phyloP scores from a whole-genome alignment of 2,113 vertebrate species.

The Phoenicopterus ruber region DNA sequence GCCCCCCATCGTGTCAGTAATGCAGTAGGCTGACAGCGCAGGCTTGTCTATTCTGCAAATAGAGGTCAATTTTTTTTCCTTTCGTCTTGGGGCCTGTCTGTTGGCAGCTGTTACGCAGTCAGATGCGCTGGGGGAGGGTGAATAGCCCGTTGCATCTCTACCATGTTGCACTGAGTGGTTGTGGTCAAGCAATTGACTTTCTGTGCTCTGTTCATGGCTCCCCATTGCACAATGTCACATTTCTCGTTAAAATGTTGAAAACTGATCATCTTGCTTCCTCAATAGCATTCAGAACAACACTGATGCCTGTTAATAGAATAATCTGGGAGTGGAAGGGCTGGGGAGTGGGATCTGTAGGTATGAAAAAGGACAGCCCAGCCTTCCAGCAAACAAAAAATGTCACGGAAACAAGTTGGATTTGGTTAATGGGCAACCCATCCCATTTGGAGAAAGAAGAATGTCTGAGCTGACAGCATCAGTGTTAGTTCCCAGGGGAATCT shows the following conservation, averaged over 20 bases:
- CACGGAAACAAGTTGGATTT: neutral
- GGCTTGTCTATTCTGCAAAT: neutral
- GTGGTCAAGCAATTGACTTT: neutral
- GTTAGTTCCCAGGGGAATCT: constrained; percentile 33
- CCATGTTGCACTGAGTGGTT: neutral
- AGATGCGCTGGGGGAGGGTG: neutral
- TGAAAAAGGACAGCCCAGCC: neutral
- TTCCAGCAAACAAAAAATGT: neutral
- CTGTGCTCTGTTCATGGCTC: neutral
- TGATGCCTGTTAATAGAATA: constrained; percentile 7
- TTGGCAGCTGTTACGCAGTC: neutral
- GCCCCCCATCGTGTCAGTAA: neutral
- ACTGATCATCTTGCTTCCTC: constrained; percentile 36
- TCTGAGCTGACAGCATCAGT: constrained; percentile 45
- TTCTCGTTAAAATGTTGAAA: constrained; percentile 70
- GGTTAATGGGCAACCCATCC: neutral
- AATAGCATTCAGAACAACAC: constrained; percentile 28
- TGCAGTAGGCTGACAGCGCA: neutral
- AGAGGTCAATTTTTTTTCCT: neutral
- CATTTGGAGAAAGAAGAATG: neutral
- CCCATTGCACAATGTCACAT: constrained; percentile 19
- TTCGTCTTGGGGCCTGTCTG: neutral
- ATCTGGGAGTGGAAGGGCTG: neutral
- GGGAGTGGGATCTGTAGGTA: neutral
- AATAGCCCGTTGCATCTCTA: neutral